A percentile compares a stretch with the other conserved stretches of the same genome.
These are phyloP conservation scores for Nebria brevicollis DNA, from an alignment of 2,888 invertebrate species.

Conservation along the genomic window DNA sequence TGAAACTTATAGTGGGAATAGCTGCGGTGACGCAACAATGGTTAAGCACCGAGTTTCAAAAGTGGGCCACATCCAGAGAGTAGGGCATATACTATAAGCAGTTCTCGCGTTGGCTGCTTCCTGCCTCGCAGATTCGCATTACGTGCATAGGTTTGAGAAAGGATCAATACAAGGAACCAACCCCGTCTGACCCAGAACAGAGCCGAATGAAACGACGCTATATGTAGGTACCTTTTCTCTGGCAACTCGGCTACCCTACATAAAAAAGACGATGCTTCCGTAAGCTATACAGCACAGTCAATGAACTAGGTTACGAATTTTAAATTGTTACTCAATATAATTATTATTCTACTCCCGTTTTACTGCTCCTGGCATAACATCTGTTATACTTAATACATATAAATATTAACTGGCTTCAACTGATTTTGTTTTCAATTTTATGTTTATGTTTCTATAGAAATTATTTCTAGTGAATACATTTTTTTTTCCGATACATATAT, in stretches of 20 bases:
- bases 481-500: no score
- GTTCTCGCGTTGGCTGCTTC: slow-evolving; percentile 8
- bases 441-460: no score
- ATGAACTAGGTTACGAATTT: no score
- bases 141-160: slow-evolving; percentile 22
- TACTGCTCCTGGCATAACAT: no score
- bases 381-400: no score
- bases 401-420: no score
- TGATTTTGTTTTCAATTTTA: no score
- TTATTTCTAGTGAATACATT: no score
- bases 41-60: slow-evolving; percentile 17
- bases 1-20: neutral
- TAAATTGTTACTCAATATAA: no score
- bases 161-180: slow-evolving; percentile 19
- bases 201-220: neutral
- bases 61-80: slow-evolving; percentile 28
- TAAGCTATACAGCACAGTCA: neutral
- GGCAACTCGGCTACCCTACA: neutral
- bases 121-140: slow-evolving; percentile 23
- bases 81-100: slow-evolving; percentile 16
- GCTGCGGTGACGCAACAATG: slow-evolving; percentile 30
- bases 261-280: neutral
- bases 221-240: slow-evolving; percentile 11
- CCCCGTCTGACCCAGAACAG: slow-evolving; percentile 19
- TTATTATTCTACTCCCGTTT: no score